phyloP scores from a whole-genome alignment of 2,113 vertebrate genomes.

The Mandrillus leucophaeus region DNA sequence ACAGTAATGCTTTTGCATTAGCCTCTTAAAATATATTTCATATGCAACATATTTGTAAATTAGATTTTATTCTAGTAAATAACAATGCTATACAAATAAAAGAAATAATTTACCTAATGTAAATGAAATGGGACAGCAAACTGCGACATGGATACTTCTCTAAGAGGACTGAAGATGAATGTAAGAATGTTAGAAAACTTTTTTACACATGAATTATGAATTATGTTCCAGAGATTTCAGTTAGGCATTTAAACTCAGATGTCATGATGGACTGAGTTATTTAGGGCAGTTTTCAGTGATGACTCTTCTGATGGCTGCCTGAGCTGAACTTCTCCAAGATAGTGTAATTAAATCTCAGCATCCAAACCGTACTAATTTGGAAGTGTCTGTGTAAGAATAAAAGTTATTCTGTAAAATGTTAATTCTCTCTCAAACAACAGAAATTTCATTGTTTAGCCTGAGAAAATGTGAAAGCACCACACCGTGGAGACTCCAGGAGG shows the following conservation, averaged over 20 bases:
- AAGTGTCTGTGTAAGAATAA: neutral
- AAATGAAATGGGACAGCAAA: constrained; percentile 26
- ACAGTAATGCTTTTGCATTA: constrained; percentile 48
- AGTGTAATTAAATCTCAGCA: neutral
- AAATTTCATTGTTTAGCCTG: neutral
- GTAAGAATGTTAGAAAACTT: neutral
- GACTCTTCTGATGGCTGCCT: neutral
- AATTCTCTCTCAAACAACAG: neutral
- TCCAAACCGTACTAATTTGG: neutral
- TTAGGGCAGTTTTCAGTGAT: neutral
- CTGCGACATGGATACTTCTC: neutral
- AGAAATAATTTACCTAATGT: neutral
- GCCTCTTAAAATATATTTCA: constrained; percentile 56
- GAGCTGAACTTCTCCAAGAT: neutral
- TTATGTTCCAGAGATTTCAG: constrained; percentile 4
- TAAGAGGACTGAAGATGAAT: neutral
- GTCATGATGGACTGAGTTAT: neutral
- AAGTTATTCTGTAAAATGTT: neutral
- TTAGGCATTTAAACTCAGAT: neutral
- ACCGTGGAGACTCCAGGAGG: neutral
- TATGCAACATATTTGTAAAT: constrained; percentile 62
- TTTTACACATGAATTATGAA: neutral
- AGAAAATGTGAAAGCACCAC: neutral
- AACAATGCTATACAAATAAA: constrained; percentile 49
- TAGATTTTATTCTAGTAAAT: constrained; percentile 52